A percentile compares a stretch with the other conserved stretches of the same genome.
These are phyloP conservation scores for Eurytoma adleriae DNA, from an alignment of 2,888 invertebrate genomes.

Conservation along the genomic window DNA sequence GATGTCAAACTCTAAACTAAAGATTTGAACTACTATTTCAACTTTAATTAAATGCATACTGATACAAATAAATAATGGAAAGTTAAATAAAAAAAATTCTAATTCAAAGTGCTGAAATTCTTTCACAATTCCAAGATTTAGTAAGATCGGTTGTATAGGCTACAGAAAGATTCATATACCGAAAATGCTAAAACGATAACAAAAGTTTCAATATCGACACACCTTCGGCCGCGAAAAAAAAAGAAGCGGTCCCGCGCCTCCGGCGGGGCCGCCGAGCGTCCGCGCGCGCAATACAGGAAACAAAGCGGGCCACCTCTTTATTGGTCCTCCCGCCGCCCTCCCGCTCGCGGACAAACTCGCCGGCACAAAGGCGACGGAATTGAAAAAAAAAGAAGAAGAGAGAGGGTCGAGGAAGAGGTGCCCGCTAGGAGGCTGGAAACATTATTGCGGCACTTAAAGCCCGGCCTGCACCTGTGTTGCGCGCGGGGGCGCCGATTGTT, in stretches of 20 bases:
- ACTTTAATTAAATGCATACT: too few relatives aligned
- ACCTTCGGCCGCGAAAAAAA: not conserved
- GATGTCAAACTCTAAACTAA: too few relatives aligned
- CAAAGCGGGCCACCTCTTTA: conserved; percentile 21
- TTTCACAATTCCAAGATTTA: too few relatives aligned
- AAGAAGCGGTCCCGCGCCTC: not conserved
- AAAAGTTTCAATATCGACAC: not conserved
- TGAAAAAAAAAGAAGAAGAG: conserved; percentile 11
- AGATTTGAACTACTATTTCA: too few relatives aligned
- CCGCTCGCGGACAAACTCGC: not conserved
- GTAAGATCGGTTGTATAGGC: not conserved
- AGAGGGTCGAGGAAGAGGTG: not conserved
- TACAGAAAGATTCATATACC: not conserved
- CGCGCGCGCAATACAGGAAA: conserved; percentile 28
- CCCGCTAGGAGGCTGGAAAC: not conserved
- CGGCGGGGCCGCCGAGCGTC: not conserved
- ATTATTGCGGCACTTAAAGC: conserved; percentile 45
- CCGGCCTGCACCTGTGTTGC: conserved; percentile 26
- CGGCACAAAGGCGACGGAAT: conserved; percentile 4
- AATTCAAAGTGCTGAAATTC: too few relatives aligned
- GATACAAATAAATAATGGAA: too few relatives aligned
- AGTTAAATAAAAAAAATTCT: too few relatives aligned
- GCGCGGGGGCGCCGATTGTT: conserved; percentile 48
- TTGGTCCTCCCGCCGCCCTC: conserved; percentile 9
- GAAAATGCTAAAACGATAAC: not conserved